Percentiles rank a stretch among this genome's conserved stretches.
Evolutionary conservation across 2,888 invertebrate genomes (phyloP).

Genomic region (Thymelicus lineola): DNA sequence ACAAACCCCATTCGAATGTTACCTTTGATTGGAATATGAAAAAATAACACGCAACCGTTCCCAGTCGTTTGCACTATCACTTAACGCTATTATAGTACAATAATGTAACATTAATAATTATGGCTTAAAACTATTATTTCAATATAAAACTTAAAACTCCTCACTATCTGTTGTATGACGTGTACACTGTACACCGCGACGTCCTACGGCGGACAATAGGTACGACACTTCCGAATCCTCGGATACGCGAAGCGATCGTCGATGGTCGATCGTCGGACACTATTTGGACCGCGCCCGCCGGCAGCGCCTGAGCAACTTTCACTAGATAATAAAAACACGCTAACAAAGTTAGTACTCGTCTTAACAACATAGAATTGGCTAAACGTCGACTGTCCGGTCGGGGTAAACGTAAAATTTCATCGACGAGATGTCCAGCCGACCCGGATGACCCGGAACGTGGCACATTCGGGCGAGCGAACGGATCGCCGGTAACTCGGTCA

Average conservation of each 20-base stretch:
- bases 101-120: slow-evolving; percentile 76
- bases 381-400: slow-evolving; percentile 68
- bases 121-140: slow-evolving; percentile 75
- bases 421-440: slow-evolving; percentile 46
- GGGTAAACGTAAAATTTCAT: slow-evolving; percentile 63
- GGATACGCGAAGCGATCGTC: slow-evolving; percentile 65
- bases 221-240: slow-evolving; percentile 58
- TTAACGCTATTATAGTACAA: slow-evolving; percentile 75
- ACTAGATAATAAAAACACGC: slow-evolving; percentile 79
- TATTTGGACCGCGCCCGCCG: slow-evolving; percentile 80
- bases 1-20: slow-evolving; percentile 31
- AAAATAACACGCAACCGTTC: slow-evolving; percentile 70
- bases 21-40: slow-evolving; percentile 49
- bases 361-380: slow-evolving; percentile 79
- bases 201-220: slow-evolving; percentile 53
- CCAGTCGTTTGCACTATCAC: slow-evolving; percentile 83
- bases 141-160: slow-evolving; percentile 65
- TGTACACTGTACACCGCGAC: slow-evolving; percentile 45
- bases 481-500: slow-evolving; percentile 60
- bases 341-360: slow-evolving; percentile 80
- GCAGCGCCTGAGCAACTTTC: slow-evolving; percentile 83
- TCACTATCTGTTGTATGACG: slow-evolving; percentile 50
- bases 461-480: slow-evolving; percentile 45
- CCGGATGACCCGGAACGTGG: slow-evolving; percentile 48
- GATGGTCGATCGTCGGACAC: slow-evolving; percentile 73